These are phyloP conservation scores for Palythoa caribaeorum DNA, from an alignment of 92 coral and sea anemone genomes.

Conservation along the genomic window DNA sequence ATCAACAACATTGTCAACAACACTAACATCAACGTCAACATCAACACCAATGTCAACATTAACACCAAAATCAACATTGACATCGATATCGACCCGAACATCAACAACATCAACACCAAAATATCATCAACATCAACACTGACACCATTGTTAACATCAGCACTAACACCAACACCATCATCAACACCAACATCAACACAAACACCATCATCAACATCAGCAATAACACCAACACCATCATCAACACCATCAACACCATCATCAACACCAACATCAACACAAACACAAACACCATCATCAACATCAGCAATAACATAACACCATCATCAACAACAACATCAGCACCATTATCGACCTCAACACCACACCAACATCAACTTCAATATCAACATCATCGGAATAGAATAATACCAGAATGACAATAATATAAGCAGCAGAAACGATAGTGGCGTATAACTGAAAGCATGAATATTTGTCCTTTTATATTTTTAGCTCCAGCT, in stretches of 20 bases:
- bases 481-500: slow-evolving; percentile 4
- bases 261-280: not conserved
- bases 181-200: not conserved
- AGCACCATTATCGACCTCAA: not conserved
- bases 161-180: not conserved
- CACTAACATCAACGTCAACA: not conserved
- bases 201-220: not conserved
- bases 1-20: too few relatives aligned
- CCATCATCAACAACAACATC: not conserved
- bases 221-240: too few relatives aligned
- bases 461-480: not conserved
- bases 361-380: not conserved
- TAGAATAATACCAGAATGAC: not conserved
- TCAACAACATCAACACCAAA: not conserved
- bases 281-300: not conserved
- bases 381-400: not conserved
- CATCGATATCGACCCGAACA: not conserved
- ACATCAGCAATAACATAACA: not conserved
- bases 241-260: not conserved
- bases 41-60: not conserved
- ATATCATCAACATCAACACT: not conserved
- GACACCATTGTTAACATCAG: not conserved
- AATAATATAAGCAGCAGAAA: not conserved
- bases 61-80: not conserved
- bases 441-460: not conserved